These are phyloP conservation scores for Megaceryle torquata DNA, from an alignment of 2,113 vertebrate species.

Conservation along the genomic window DNA sequence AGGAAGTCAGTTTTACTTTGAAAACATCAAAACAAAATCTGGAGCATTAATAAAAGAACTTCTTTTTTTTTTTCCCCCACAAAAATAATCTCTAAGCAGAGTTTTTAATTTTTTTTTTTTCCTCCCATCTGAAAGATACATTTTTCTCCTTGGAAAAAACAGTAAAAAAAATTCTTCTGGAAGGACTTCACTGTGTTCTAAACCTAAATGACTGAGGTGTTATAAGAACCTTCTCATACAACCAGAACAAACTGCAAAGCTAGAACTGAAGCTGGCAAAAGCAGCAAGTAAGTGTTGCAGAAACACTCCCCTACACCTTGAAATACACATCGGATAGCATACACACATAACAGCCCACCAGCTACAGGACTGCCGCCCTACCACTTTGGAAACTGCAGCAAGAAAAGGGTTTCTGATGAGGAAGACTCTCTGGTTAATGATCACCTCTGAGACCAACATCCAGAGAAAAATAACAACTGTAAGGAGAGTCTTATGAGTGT, in stretches of 20 bases:
- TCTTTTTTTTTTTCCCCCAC: neutral
- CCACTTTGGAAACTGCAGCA: neutral
- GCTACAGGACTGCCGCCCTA: neutral
- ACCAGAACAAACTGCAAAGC: neutral
- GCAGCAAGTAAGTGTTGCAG: neutral
- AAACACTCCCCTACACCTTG: neutral
- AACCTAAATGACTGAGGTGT: neutral
- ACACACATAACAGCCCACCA: neutral
- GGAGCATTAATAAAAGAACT: neutral
- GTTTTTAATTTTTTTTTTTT: neutral
- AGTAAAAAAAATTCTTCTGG: neutral
- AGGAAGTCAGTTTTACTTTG: neutral
- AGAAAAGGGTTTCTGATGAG: neutral
- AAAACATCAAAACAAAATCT: neutral
- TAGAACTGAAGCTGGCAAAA: neutral
- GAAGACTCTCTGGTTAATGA: neutral
- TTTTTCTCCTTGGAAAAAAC: neutral
- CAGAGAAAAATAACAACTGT: neutral
- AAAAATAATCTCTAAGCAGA: neutral
- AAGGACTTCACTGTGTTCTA: neutral
- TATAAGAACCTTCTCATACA: neutral
- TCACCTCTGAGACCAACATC: neutral
- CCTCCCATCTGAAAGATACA: neutral
- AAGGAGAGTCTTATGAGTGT: neutral
- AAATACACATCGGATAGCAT: accelerated